Evolutionary conservation across 2,888 invertebrate species (phyloP).

Genomic region (Lithophane ornitopus): DNA sequence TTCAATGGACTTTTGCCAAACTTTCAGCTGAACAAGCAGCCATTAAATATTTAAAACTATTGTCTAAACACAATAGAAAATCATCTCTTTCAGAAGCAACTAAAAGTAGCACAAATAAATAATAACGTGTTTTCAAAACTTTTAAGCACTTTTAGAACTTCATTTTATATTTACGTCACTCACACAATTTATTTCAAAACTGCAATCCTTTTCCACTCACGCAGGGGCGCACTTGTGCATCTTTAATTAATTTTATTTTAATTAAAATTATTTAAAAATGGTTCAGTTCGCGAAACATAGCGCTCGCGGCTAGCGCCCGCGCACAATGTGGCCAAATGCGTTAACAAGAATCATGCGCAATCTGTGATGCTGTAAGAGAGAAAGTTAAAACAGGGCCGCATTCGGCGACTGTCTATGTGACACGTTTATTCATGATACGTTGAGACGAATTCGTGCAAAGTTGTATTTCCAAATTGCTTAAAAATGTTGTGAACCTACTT

Average conservation of each 20-base stretch:
- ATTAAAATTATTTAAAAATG: conserved; percentile 56
- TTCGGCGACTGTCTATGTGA: conserved; percentile 56
- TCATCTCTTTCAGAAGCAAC: conserved; percentile 7
- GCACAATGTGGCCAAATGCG: conserved; percentile 77
- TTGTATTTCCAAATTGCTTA: neutral
- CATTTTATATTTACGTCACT: conserved; percentile 43
- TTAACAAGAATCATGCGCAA: conserved; percentile 80
- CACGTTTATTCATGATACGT: conserved; percentile 57
- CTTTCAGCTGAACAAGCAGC: conserved; percentile 7
- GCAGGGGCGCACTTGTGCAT: conserved; percentile 72
- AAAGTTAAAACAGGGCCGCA: conserved; percentile 84
- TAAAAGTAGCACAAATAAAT: conserved; percentile 32
- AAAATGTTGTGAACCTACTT: neutral
- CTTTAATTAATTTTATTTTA: conserved; percentile 37
- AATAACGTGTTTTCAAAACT: conserved; percentile 31
- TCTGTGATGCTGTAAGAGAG: conserved; percentile 87
- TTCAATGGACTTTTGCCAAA: conserved; percentile 21
- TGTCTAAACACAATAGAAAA: conserved; percentile 19
- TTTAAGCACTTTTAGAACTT: conserved; percentile 34
- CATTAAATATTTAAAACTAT: conserved; percentile 14
- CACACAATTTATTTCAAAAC: conserved; percentile 56
- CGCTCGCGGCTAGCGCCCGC: conserved; percentile 73
- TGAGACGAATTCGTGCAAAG: conserved; percentile 14
- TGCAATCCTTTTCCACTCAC: conserved; percentile 67
- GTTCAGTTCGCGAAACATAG: conserved; percentile 68